Base-by-base conservation (phyloP, 2,113 vertebrate species). In the Xerus inauris region DNA sequence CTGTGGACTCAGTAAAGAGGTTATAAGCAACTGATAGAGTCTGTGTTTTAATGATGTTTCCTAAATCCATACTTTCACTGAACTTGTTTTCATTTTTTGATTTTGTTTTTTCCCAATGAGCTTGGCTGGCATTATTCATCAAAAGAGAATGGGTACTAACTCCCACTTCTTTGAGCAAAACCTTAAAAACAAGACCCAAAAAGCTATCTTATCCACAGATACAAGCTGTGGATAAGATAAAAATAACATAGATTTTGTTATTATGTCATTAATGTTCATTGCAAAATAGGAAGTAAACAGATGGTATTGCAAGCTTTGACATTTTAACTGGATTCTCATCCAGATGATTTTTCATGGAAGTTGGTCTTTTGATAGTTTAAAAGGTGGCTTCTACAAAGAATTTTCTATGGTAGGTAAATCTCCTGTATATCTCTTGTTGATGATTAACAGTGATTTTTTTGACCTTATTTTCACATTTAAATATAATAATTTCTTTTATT, bases 321-420 rank as follows among this genome's bases (percentile, higher is more conserved):
- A 47, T 67, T 94, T 89, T 89, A 92, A 64, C 32, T 87, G 67
- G 51, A 54, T 71, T 92, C 16, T 67, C n/a, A 73, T n/a, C 45
- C 22, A 89, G 38, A 54, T 90, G 30, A 57, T 45, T 80, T 93
- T 86, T 85, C 14, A 32, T 85, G 24, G n/a, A 81, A 65, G 38
- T 35, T 67, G 16, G 51, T 90, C 47, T 81, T 69, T 88, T 87
- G 72, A 38, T 79, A 30, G 20, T 73, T 32, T 95, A 92, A 97
- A 92, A 89, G 51, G 30, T 35, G 45, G 51, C 38, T 86, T 84
- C n/a, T 89, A 32, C 75, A 80, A 88, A 72, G 69, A 93, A 40
- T 95, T 76, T 10, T 26, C 40, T 87, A 9, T 69, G 32, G 30
- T 87, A 45, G 38, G 20, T 92, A 86, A 89, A 57, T 57, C 20